Base-by-base conservation (phyloP, 2,888 invertebrate species). In the Mimas tiliae region DNA sequence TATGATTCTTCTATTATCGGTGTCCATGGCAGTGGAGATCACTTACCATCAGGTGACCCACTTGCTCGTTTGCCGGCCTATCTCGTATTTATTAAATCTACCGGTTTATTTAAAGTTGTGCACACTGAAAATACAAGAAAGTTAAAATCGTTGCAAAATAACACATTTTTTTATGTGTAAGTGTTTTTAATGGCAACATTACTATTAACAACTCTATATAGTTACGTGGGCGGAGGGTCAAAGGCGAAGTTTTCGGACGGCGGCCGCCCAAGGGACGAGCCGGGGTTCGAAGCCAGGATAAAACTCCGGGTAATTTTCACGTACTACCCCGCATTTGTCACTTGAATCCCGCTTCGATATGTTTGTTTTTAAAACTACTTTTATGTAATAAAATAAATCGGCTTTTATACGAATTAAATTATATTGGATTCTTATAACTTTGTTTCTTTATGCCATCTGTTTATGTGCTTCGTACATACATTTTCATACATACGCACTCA, bases 281-380 rank as follows among this genome's bases (percentile, higher is more conserved):
- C 76, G 79, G 85, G 85, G 84, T 85, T 83, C 84, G 82, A 82
- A 80, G 80, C 85, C 83, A 77, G 89, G 91, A 90, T 93, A 94
- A 93, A 93, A 92, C 89, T 93, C 86, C 84, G 83, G 83, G 92
- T 91, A 91, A 94, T 94, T 93, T 89, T 84, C 94, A 93, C 93
- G 86, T 91, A 87, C 86, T 88, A 85, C 84, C 83, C 81, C 81
- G 79, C 84, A 86, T 90, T 92, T 91, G 87, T 88, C 88, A 86
- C 82, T 78, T 52, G 67, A 58, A 64, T 58, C 78, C 70, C 69
- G 75, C 75, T 74, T 72, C 62, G 52, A 58, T 34, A 48, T 38
- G 65, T 55, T 55, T 64, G 53, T 64, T 64, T 27, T 55, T 58
- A 38, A 42, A 42, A 42, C 38, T 16, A 42, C 11, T 12, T 42